A percentile compares a stretch with the other conserved stretches of the same genome.
Conservation (phyloP, 1,140 invertebrate genomes). For the Apis laboriosa region DNA sequence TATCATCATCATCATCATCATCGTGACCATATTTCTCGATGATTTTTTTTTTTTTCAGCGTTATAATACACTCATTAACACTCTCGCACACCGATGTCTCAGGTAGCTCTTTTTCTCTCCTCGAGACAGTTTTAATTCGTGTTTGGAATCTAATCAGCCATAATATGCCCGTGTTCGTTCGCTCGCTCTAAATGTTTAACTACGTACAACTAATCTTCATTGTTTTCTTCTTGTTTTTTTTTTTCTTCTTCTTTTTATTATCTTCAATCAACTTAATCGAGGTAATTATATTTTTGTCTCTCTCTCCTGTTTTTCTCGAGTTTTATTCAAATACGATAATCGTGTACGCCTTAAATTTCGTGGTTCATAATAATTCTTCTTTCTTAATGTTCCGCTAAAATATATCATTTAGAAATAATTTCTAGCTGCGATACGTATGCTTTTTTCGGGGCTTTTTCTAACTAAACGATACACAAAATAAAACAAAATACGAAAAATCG, state of each 20-base stretch:
- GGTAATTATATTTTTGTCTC: conserved; percentile 46
- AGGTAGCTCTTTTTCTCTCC: not conserved
- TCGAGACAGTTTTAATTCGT: conserved; percentile 64
- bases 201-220: conserved; percentile 28
- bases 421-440: not conserved
- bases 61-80: not conserved
- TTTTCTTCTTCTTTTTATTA: conserved; percentile 22
- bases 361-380: not conserved
- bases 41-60: no score
- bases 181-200: conserved; percentile 41
- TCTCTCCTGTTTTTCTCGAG: no score
- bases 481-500: conserved; percentile 4
- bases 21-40: conserved; percentile 22
- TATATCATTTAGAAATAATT: not conserved
- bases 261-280: conserved; percentile 64
- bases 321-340: not conserved
- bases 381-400: not conserved
- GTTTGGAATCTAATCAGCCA: conserved; percentile 62
- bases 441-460: not conserved
- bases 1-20: conserved; percentile 20
- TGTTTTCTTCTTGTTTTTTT: conserved; percentile 11
- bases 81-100: not conserved
- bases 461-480: conserved; percentile 3
- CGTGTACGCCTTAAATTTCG: not conserved
- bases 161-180: conserved; percentile 65